Base-by-base conservation (phyloP, 1,140 invertebrate species). In the Micrasema minimum region DNA sequence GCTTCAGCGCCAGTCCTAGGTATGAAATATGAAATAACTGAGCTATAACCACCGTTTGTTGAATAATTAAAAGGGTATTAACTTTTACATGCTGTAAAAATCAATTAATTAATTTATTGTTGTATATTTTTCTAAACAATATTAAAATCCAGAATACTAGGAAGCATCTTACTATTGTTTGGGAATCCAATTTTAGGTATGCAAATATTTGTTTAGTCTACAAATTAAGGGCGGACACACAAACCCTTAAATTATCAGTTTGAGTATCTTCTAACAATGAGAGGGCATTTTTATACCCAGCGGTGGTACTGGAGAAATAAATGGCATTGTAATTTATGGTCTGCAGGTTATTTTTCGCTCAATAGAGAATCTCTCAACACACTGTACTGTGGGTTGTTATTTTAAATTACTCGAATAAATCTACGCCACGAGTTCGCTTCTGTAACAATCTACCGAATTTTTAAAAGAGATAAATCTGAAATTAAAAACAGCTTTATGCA, bases 141-240 rank as follows among this genome's bases (percentile, higher is more conserved):
- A n/a, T n/a, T n/a, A n/a, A n/a, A n/a, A n/a, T n/a, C n/a, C n/a
- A n/a, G n/a, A n/a, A n/a, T n/a, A n/a, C n/a, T n/a, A n/a, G n/a
- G n/a, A n/a, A n/a, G n/a, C n/a, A n/a, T n/a, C n/a, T n/a, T n/a
- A n/a, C n/a, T n/a, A n/a, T n/a, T n/a, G n/a, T n/a, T n/a, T n/a
- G n/a, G n/a, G n/a, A n/a, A n/a, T n/a, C n/a, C n/a, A n/a, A 55
- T 55, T 55, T 55, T 51, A 48, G 38, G 22, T 59, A 61, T 41
- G 71, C 64, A 64, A 66, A 72, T 72, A 66, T 72, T 72, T 72
- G 67, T 72, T 66, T 67, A 43, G 41, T 72, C 53, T 64, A 66
- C 66, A 72, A 72, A 72, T 72, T 72, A 72, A 62, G 59, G 53
- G 46, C 65, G 59, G 31, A n/a, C n/a, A n/a, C n/a, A 62, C 48